These are phyloP conservation scores for Hypsibius dujardini DNA, from an alignment of 1,140 invertebrate species.

Conservation along the genomic window DNA sequence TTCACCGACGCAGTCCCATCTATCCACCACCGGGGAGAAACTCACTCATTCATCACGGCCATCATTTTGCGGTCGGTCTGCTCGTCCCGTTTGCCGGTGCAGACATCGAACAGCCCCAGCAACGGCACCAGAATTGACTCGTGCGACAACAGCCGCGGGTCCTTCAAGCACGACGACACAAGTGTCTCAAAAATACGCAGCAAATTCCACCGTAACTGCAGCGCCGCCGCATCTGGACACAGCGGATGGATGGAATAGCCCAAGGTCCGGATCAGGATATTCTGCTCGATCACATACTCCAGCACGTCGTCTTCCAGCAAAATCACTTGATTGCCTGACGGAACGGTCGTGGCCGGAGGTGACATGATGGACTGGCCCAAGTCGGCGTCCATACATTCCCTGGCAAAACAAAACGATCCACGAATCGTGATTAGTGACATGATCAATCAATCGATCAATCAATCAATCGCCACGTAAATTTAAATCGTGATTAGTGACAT, in stretches of 20 bases:
- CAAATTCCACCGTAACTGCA: constrained; percentile 1
- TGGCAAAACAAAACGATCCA: too few species aligned
- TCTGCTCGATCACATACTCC: not conserved
- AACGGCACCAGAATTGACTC: not conserved
- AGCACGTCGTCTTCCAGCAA: constrained; percentile 15
- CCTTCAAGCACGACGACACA: constrained; percentile 14
- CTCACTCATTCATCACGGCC: constrained; percentile 13
- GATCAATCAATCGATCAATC: too few species aligned
- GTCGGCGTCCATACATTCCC: too few species aligned
- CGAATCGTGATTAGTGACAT: too few species aligned
- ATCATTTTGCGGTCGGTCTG: constrained; percentile 9
- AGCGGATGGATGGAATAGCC: not conserved
- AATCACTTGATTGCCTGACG: not conserved
- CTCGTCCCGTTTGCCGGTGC: not conserved
- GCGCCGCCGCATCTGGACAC: constrained; percentile 1
- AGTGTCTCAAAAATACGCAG: constrained; percentile 13
- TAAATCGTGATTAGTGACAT: too few species aligned
- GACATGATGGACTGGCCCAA: too few species aligned
- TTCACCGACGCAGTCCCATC: too few species aligned
- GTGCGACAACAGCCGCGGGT: not conserved
- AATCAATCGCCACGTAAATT: too few species aligned
- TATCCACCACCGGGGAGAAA: too few species aligned
- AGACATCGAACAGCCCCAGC: constrained; percentile 8
- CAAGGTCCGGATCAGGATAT: not conserved
- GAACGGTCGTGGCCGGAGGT: not conserved